A percentile compares a stretch with the other conserved stretches of the same genome.
Conservation (phyloP, 2,797 vertebrate species). For the Cirrhinus molitorella region DNA sequence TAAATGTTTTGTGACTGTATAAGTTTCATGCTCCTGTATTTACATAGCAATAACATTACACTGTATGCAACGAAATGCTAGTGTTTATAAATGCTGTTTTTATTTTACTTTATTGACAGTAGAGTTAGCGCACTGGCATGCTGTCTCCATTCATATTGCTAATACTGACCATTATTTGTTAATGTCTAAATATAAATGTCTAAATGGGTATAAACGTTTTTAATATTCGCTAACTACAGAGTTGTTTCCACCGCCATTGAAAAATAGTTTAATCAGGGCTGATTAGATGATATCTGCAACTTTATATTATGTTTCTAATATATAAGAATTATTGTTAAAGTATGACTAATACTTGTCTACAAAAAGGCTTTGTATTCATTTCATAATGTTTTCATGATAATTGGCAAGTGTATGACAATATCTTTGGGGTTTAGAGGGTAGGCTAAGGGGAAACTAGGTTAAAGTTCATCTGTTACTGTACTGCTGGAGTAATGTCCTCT, state of each 20-base stretch:
- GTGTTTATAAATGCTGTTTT: background rate
- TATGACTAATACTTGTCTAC: background rate
- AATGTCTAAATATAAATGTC: background rate
- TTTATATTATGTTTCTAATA: background rate
- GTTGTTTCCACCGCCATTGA: background rate
- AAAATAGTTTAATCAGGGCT: no score
- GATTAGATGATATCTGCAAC: background rate
- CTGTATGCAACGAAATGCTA: background rate
- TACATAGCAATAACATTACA: background rate
- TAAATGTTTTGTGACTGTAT: background rate
- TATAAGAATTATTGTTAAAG: background rate
- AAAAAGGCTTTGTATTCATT: background rate
- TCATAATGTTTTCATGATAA: no score
- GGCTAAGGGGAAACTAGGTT: conserved; percentile 65
- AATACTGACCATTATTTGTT: background rate
- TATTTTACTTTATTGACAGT: background rate
- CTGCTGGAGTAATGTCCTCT: conserved; percentile 6
- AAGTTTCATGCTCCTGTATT: background rate
- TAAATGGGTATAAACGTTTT: background rate
- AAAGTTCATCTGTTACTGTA: conserved; percentile 33
- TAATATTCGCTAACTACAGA: background rate
- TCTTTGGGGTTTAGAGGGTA: background rate
- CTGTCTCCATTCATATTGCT: background rate
- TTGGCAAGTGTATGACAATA: background rate
- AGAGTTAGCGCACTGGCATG: background rate